Percentiles rank a stretch among this genome's conserved stretches.
phyloP scores from a whole-genome alignment of 2,888 invertebrate genomes.

The Leptinotarsa tumamoca region DNA sequence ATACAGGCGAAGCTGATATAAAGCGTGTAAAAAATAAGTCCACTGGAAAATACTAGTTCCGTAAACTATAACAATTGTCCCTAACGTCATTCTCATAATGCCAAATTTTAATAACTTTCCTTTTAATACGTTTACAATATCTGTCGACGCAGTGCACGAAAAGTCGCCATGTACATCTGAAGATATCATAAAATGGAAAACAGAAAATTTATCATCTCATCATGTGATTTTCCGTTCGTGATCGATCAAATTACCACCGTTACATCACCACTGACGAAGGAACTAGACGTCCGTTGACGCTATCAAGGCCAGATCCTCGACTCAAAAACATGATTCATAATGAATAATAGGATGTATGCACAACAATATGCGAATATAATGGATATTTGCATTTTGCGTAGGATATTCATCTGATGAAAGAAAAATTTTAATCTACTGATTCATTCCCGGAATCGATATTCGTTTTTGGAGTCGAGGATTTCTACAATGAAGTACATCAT shows the following conservation, averaged over 20 bases:
- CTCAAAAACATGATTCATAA: not conserved
- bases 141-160: too few relatives aligned
- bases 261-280: not conserved
- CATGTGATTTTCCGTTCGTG: not conserved
- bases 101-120: too few relatives aligned
- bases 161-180: not conserved
- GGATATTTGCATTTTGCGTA: conserved; percentile 6
- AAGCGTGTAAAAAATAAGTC: too few relatives aligned
- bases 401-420: not conserved
- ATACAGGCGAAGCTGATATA: too few relatives aligned
- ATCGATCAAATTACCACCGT: not conserved
- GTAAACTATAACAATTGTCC: too few relatives aligned
- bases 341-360: not conserved
- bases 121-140: too few relatives aligned
- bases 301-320: conserved; percentile 1
- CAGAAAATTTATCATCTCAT: not conserved
- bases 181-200: not conserved
- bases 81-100: too few relatives aligned
- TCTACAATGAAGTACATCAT: too few relatives aligned
- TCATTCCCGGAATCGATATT: not conserved
- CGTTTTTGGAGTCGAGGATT: too few relatives aligned
- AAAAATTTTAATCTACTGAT: not conserved
- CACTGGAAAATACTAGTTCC: too few relatives aligned
- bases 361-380: not conserved
- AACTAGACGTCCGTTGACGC: not conserved